Base-by-base conservation (phyloP, 1,140 invertebrate genomes). In the Olivierus martensii region DNA sequence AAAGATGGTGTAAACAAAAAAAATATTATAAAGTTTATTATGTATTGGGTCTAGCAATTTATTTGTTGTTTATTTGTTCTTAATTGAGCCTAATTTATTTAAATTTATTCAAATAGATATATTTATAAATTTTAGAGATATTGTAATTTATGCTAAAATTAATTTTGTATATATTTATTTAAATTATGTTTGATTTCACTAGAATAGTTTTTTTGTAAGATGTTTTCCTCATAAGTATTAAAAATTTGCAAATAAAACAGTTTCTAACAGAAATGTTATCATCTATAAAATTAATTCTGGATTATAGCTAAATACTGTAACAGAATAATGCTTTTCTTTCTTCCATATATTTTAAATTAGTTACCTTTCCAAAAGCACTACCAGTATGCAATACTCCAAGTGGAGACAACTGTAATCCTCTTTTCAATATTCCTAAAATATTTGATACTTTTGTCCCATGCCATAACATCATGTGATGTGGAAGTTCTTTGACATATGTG, bases 401-500 rank as follows among this genome's bases (percentile, higher is more conserved):
- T 6, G 71, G 69, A 17, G 67, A 62, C 10, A 67, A 60, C 28
- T 69, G 57, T 11, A 73, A 53, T 9, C 71, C 71, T 11, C 63
- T 42, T 39, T 61, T 59, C 15, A 73, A 55, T 54, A 73, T 72
- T 38, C 66, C 68, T 6, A 73, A 59, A 17, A 74, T 53, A 56
- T 74, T 72, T 6, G 59, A 61, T 36, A 62, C 58, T 46, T 57
- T 63, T 28, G 67, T 72, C 48, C 73, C 72, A 60, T 74, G 73
- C 68, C 69, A 74, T 12, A 74, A 60, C 10, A 73, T 56, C 60
- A 52, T 63, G 46, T 63, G 63, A 53, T 72, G 71, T 3, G 59
- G 55, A 15, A 62, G 48, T 3, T 34, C 45, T 10, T 38, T 46
- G 2, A 15, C 18, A 37, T 48, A 28, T 45, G 52, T 22, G n/a